A percentile compares a stretch with the other conserved stretches of the same genome.
These are phyloP conservation scores for Agyllia agylla DNA, from an alignment of 2,888 invertebrate genomes.

Conservation along the genomic window DNA sequence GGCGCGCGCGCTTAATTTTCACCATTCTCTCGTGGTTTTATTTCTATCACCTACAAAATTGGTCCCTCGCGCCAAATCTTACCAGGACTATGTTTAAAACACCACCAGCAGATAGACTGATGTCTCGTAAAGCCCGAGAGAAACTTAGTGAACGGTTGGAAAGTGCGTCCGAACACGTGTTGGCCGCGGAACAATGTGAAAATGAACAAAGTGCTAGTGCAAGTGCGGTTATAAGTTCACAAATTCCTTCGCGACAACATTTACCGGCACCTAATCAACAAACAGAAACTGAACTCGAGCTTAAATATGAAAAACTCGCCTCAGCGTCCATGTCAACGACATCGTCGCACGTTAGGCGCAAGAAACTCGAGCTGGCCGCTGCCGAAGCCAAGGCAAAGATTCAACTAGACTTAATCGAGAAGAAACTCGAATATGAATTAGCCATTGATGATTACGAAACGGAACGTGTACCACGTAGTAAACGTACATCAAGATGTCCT, in stretches of 20 bases:
- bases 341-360: conserved; percentile 10
- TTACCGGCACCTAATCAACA: not conserved
- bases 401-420: conserved; percentile 6
- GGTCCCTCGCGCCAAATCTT: not conserved
- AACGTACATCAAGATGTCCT: not conserved
- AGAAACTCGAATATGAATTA: conserved; percentile 11
- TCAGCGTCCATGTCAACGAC: not conserved
- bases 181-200: not conserved
- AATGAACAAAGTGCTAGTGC: not conserved
- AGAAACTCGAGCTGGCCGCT: conserved; percentile 19
- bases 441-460: not conserved
- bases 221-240: not conserved
- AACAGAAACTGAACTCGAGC: not conserved
- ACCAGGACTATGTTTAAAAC: not conserved
- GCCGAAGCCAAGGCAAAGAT: conserved; percentile 24
- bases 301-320: not conserved
- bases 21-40: not conserved
- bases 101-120: not conserved
- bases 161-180: not conserved
- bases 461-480: not conserved
- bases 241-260: not conserved
- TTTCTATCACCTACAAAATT: not conserved
- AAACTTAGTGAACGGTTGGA: not conserved
- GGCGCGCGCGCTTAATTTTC: too few species aligned
- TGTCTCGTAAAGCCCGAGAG: not conserved